These are phyloP conservation scores for Capricornis sumatraensis DNA, from an alignment of 2,113 vertebrate genomes.

Conservation along the genomic window DNA sequence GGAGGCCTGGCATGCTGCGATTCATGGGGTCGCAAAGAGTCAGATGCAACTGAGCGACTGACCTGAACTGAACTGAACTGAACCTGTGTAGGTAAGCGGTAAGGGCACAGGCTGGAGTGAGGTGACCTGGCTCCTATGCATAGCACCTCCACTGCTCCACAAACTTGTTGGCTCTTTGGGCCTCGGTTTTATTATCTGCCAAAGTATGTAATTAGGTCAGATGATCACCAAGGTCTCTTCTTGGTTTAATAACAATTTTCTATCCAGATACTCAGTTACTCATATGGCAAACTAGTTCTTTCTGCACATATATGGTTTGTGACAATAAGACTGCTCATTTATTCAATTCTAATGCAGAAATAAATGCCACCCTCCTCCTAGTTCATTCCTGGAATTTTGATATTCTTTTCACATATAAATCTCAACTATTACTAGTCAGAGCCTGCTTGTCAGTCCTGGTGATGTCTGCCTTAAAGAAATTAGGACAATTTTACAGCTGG, in stretches of 20 bases:
- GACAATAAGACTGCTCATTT: background rate
- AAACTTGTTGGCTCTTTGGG: background rate
- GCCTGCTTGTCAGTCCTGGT: background rate
- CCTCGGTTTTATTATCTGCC: background rate
- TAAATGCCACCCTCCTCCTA: background rate
- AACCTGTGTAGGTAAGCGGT: background rate
- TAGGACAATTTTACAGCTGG: background rate
- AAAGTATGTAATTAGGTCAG: background rate
- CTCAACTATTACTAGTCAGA: background rate
- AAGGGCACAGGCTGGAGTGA: background rate
- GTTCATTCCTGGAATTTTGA: background rate
- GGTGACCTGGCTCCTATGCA: background rate
- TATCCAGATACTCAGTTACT: constrained; percentile 17
- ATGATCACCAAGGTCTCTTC: background rate
- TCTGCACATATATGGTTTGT: background rate
- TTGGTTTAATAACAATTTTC: background rate
- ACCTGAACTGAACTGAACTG: no score
- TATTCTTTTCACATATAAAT: background rate
- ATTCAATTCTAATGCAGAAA: background rate
- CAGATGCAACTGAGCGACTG: no score
- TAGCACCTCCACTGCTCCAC: background rate
- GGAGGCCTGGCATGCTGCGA: no score
- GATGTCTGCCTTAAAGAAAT: background rate
- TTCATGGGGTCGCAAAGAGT: no score
- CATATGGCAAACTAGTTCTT: background rate